Base-by-base conservation (phyloP, 2,888 invertebrate genomes). In the Ennomos fuscantarius region DNA sequence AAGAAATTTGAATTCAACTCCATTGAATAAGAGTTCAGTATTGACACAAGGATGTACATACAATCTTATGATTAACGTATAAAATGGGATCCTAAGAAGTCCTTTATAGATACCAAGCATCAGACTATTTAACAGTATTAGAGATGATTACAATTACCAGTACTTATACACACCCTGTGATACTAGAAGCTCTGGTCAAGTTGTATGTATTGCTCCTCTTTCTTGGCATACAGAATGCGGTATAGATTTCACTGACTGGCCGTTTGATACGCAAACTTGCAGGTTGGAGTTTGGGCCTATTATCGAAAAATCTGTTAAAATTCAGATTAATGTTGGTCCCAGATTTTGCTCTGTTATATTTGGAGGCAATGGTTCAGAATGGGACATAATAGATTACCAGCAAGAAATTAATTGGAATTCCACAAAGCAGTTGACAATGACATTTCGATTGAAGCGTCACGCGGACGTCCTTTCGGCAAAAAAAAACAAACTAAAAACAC, bases 71-170 rank as follows among this genome's bases (percentile, higher is more conserved):
- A 83, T 11, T 45, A 66, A 0, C 67, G 78, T n/a, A 57, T 81
- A 3, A 63, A 62, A 49, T 83, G 83, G 83, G 65, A 81, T 11
- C 71, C 71, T 0, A 59, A 50, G 1, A 66, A 76, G 34, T 78
- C 2, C 32, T 0, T 60, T 78, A 8, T 82, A 82, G 82, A 39
- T 52, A 2, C 84, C 82, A 0, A 11, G 9, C 0, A 31, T 81
- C 0, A 55, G 45, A 8, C 55, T 81, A 0, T 60, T 62, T 1
- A 82, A 82, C 36, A 44, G 60, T 0, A 60, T 63, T 0, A 44
- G 64, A 0, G 53, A 69, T 0, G 60, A 59, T 0, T 48, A 43
- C 9, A 49, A 48, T 6, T 24, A 24, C 24, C 24, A n/a, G 1
- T 15, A 53, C 24, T 9, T 46, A 8, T 47, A 40, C 24, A 51